Evolutionary conservation across 2,113 vertebrate species (phyloP).

Genomic region (Columba livia): DNA sequence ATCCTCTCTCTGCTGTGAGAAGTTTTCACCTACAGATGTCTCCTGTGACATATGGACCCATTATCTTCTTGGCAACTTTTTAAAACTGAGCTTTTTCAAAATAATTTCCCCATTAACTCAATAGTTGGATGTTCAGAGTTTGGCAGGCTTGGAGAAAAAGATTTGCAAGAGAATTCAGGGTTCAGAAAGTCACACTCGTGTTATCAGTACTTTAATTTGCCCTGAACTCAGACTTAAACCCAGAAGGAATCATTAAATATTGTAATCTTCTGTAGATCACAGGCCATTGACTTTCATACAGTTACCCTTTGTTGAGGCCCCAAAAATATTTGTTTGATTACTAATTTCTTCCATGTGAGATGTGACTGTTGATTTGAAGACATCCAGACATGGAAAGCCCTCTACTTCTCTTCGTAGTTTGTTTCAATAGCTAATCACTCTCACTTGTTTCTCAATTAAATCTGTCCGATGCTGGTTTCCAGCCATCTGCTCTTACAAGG

Average conservation of each 20-base stretch:
- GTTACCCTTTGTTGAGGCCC: background rate
- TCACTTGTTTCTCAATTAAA: conserved; percentile 30
- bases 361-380: conserved; percentile 47
- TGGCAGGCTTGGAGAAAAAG: background rate
- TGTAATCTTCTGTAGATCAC: background rate
- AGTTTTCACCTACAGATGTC: background rate
- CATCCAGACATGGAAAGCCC: background rate
- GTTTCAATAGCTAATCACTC: conserved; percentile 22
- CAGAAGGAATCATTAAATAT: background rate
- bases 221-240: background rate
- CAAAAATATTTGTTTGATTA: conserved; percentile 8
- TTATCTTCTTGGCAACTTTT: background rate
- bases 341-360: conserved; percentile 22
- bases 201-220: conserved; percentile 21
- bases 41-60: background rate
- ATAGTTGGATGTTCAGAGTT: accelerated
- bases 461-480: background rate
- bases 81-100: background rate
- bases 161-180: background rate
- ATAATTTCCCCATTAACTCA: background rate
- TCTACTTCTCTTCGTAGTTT: background rate
- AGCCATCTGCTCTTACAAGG: background rate
- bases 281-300: background rate
- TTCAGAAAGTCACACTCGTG: background rate
- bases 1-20: background rate